phyloP scores from a whole-genome alignment of 2,113 vertebrate genomes.

The Callocephalon fimbriatum region DNA sequence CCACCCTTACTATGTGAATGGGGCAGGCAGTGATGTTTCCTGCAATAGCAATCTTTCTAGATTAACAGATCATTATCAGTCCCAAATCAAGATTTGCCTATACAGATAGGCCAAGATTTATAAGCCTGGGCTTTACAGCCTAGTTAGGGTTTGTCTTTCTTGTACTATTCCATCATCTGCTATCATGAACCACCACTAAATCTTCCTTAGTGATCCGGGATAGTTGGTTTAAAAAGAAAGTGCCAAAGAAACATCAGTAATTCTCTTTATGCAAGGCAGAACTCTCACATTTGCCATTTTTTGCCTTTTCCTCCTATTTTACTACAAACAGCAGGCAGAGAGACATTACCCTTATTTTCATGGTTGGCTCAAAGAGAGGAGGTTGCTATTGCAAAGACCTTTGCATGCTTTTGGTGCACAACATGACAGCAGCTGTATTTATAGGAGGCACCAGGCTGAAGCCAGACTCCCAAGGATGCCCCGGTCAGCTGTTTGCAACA shows the following conservation, averaged over 20 bases:
- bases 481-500: neutral
- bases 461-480: neutral
- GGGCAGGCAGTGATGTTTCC: neutral
- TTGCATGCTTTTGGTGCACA: neutral
- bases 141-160: neutral
- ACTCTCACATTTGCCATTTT: neutral
- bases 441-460: neutral
- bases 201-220: neutral
- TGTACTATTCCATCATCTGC: neutral
- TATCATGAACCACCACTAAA: neutral
- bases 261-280: neutral
- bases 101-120: neutral
- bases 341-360: neutral
- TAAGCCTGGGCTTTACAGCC: neutral
- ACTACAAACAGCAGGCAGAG: neutral
- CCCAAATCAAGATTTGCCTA: accelerated
- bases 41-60: neutral
- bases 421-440: neutral
- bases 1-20: accelerated
- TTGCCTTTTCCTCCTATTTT: neutral
- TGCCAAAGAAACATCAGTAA: neutral
- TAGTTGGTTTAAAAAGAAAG: neutral
- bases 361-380: neutral
- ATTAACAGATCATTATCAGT: accelerated
- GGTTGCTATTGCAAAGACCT: neutral